These are phyloP conservation scores for Ischnus inquisitorius DNA, from an alignment of 2,888 invertebrate genomes.

Conservation along the genomic window DNA sequence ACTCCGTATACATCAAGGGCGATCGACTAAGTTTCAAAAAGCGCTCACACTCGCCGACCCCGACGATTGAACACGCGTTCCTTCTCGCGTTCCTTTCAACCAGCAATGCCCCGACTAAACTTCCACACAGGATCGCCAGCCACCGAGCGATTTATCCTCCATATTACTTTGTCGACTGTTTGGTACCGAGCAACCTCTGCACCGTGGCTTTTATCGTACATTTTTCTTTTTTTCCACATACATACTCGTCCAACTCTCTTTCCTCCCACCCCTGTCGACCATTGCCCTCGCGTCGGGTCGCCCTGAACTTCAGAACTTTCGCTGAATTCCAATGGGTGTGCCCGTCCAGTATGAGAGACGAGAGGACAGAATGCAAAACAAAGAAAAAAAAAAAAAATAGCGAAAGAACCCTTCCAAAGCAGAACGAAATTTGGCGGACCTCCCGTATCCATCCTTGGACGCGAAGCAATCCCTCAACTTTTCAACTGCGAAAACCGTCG, in stretches of 20 bases:
- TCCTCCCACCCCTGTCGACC: not conserved
- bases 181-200: not conserved
- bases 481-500: constrained; percentile 10
- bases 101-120: not conserved
- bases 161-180: constrained; percentile 15
- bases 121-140: not conserved
- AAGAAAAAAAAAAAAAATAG: not conserved
- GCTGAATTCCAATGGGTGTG: constrained; percentile 9
- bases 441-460: not conserved
- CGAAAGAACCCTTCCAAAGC: not conserved
- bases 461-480: constrained; percentile 16
- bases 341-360: constrained; percentile 8
- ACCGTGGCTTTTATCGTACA: constrained; percentile 6
- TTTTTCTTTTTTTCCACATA: constrained; percentile 12
- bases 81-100: constrained; percentile 5
- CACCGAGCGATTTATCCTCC: constrained; percentile 16
- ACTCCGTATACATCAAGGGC: not conserved
- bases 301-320: constrained; percentile 2
- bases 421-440: constrained; percentile 10
- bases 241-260: constrained; percentile 10
- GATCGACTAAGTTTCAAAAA: constrained; percentile 19
- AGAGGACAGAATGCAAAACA: not conserved
- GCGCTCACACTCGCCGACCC: not conserved
- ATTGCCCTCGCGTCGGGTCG: constrained; percentile 1
- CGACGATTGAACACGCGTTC: constrained; percentile 11